These are phyloP conservation scores for Drosophila subpulchrella DNA, from an alignment of 1,140 invertebrate species.

Conservation along the genomic window DNA sequence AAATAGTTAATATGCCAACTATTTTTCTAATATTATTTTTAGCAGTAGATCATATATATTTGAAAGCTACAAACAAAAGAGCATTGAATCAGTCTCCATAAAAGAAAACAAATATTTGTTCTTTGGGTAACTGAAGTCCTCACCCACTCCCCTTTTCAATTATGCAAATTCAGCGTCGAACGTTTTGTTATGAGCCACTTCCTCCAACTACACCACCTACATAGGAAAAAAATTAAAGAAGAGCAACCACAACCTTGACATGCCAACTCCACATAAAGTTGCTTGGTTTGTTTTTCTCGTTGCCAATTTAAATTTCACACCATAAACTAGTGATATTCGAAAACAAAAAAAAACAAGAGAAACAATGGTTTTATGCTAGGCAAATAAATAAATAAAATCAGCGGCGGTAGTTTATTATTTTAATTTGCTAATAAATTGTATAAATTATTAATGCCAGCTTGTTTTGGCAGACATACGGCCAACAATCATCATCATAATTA, in stretches of 20 bases:
- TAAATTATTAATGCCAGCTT: slow-evolving; percentile 66
- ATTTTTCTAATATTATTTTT: too few species aligned
- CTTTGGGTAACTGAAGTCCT: background rate
- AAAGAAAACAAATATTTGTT: background rate
- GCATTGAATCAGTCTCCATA: background rate
- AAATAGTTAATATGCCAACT: too few species aligned
- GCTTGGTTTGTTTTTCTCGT: slow-evolving; percentile 7
- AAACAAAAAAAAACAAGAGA: background rate
- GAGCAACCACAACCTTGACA: slow-evolving; percentile 45
- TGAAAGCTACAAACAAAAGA: background rate
- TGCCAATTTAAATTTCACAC: slow-evolving; percentile 31
- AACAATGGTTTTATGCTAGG: slow-evolving; percentile 25
- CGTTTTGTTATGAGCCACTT: slow-evolving; percentile 61
- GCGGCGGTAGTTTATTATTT: slow-evolving; percentile 51
- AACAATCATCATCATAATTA: slow-evolving; percentile 48
- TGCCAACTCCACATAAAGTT: slow-evolving; percentile 48
- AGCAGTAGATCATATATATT: too few species aligned
- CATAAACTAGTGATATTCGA: slow-evolving; percentile 9
- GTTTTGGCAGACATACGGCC: slow-evolving; percentile 58
- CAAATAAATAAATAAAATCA: slow-evolving; percentile 63
- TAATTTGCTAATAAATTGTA: slow-evolving; percentile 67
- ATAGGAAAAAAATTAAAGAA: slow-evolving; percentile 10
- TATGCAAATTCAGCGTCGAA: slow-evolving; percentile 69
- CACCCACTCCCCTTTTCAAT: slow-evolving; percentile 35
- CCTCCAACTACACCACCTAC: slow-evolving; percentile 29